phyloP scores from a whole-genome alignment of 2,113 vertebrate species.

The Sebastes schlegelii region DNA sequence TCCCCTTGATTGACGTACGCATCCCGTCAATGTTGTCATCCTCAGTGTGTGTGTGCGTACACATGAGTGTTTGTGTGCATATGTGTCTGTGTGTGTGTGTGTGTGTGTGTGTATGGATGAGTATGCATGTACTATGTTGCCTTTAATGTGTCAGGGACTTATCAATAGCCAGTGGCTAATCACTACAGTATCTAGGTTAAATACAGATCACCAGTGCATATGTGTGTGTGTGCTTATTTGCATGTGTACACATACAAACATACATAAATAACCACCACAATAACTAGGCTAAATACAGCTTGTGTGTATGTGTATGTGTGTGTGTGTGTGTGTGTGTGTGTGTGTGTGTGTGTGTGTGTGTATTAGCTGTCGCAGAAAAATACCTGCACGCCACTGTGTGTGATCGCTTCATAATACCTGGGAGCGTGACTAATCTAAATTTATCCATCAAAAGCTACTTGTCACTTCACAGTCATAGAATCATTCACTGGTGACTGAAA shows the following conservation, averaged over 20 bases:
- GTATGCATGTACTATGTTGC: slow-evolving; percentile 5
- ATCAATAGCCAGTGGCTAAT: slow-evolving; percentile 55
- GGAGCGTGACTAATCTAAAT: slow-evolving; percentile 54
- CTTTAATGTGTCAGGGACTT: slow-evolving; percentile 44
- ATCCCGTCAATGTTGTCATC: background rate
- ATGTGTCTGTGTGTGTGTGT: no score
- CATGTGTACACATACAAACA: slow-evolving; percentile 1
- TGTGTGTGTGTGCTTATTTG: slow-evolving; percentile 14
- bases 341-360: background rate
- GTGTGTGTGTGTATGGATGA: background rate
- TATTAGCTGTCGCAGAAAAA: slow-evolving; percentile 18
- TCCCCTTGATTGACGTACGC: background rate
- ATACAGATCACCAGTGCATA: slow-evolving; percentile 59
- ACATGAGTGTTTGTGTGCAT: background rate
- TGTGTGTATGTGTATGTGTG: slow-evolving; percentile 4
- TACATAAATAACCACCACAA: slow-evolving; percentile 20
- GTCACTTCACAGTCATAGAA: slow-evolving; percentile 46
- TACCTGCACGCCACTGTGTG: background rate
- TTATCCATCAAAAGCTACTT: slow-evolving; percentile 55
- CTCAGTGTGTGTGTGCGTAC: background rate
- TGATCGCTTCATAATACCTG: slow-evolving; percentile 30
- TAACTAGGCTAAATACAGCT: slow-evolving; percentile 35
- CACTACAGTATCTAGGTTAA: slow-evolving; percentile 67
- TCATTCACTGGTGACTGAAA: slow-evolving; percentile 14
- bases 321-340: background rate